Base-by-base conservation (phyloP, 2,888 invertebrate genomes). In the Micropterix aruncella region DNA sequence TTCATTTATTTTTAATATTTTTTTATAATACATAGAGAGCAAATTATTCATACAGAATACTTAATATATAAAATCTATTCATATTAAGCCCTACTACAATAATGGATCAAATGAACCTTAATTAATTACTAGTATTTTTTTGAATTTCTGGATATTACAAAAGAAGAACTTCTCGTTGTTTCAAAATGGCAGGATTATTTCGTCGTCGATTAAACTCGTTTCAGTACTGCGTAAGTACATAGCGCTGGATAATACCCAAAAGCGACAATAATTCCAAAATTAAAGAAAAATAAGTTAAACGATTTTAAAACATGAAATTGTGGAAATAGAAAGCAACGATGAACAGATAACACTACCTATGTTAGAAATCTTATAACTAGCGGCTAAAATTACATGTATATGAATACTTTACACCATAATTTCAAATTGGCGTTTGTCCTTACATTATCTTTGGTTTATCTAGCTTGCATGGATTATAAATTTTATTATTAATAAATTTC, bases 41-140 rank as follows among this genome's bases (percentile, higher is more conserved):
- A 47, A 50, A 47, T 47, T 51, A 51, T 49, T 49, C 48, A 51
- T 51, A 45, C 45, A 44, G 49, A 50, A 50, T 46, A 48, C 50
- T 50, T 46, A 27, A 12, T 27, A 27, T 27, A 27, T 27, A 12
- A 27, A 27, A 27, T 7, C 27, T 27, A 7, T 27, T 7, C 12
- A 12, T 7, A 27, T 27, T 27, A 27, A 5, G 5, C 5, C 5
- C 27, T 27, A 27, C 27, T 27, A 27, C n/a, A n/a, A n/a, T n/a
- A 27, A 27, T 27, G 27, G 27, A 5, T 27, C 7, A 27, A 27
- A 27, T 27, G 12, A 27, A 27, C n/a, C n/a, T n/a, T n/a, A n/a
- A n/a, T n/a, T n/a, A n/a, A n/a, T n/a, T n/a, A n/a, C n/a, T n/a
- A n/a, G n/a, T n/a, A n/a, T n/a, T n/a, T n/a, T n/a, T n/a, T n/a